Percentiles rank a stretch among this genome's conserved stretches.
Evolutionary conservation across 2,888 invertebrate genomes (phyloP).

Genomic region (Meta bourneti): DNA sequence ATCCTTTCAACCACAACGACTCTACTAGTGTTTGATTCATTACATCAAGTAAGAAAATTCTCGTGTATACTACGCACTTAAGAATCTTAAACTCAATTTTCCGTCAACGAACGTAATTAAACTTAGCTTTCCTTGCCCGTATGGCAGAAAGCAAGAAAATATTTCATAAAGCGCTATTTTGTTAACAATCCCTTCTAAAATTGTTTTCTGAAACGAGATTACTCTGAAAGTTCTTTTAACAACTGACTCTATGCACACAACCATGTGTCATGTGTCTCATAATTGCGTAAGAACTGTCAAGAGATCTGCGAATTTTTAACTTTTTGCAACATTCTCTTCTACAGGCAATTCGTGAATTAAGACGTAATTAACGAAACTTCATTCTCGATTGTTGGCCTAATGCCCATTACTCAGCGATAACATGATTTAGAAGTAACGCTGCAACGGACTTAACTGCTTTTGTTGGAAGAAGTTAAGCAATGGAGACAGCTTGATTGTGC

Average conservation of each 20-base stretch:
- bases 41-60: too few relatives aligned
- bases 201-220: background rate
- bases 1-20: too few relatives aligned
- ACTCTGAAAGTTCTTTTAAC: constrained; percentile 16
- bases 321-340: background rate
- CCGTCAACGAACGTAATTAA: too few relatives aligned
- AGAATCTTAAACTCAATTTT: too few relatives aligned
- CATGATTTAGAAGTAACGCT: constrained; percentile 2
- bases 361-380: constrained; percentile 28
- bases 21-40: too few relatives aligned
- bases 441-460: background rate
- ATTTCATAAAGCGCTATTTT: background rate
- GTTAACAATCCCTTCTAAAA: constrained; percentile 24
- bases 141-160: too few relatives aligned
- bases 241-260: background rate
- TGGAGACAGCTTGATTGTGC: background rate
- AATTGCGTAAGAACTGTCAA: constrained; percentile 6
- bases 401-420: constrained; percentile 17
- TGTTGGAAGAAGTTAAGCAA: constrained; percentile 1
- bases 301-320: background rate
- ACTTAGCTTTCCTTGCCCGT: too few relatives aligned
- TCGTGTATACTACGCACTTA: too few relatives aligned
- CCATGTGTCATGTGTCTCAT: constrained; percentile 13
- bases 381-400: constrained; percentile 13
- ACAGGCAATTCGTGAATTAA: constrained; percentile 5